These are phyloP conservation scores for Dendrolimus kikuchii DNA, from an alignment of 1,140 invertebrate genomes.

Conservation along the genomic window DNA sequence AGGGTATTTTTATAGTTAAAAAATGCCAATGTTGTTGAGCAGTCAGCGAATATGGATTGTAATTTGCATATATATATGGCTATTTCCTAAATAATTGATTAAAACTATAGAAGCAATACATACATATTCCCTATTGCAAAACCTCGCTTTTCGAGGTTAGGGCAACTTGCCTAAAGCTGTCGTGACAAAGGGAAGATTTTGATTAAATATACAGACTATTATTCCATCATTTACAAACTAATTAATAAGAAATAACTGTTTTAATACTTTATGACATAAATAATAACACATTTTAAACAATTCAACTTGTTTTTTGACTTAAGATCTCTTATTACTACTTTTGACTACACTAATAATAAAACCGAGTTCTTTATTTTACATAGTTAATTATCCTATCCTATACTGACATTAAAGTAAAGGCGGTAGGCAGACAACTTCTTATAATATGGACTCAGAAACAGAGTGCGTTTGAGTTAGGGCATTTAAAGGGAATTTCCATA, in stretches of 20 bases:
- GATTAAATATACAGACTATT: constrained; percentile 55
- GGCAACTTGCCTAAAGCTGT: background rate
- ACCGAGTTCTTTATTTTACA: constrained; percentile 67
- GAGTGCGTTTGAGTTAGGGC: constrained; percentile 33
- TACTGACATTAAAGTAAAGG: constrained; percentile 68
- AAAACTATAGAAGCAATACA: too few relatives aligned
- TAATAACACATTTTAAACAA: constrained; percentile 72
- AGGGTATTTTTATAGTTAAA: too few relatives aligned
- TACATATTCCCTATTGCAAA: too few relatives aligned
- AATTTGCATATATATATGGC: too few relatives aligned
- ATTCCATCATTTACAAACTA: constrained; percentile 61
- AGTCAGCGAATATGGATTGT: too few relatives aligned
- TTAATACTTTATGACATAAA: constrained; percentile 72
- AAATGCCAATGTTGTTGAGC: too few relatives aligned
- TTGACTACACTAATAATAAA: constrained; percentile 70
- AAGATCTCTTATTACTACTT: constrained; percentile 67
- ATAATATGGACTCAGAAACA: constrained; percentile 65
- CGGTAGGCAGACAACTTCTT: constrained; percentile 68
- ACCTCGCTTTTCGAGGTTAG: too few relatives aligned
- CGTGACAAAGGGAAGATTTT: constrained; percentile 27
- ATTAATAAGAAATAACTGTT: constrained; percentile 73
- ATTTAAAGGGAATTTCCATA: constrained; percentile 6
- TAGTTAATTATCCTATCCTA: constrained; percentile 53
- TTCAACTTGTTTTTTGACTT: constrained; percentile 72
- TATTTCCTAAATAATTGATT: too few relatives aligned